These are phyloP conservation scores for Cetoscarus ocellatus DNA, from an alignment of 2,797 vertebrate genomes.

Conservation along the genomic window DNA sequence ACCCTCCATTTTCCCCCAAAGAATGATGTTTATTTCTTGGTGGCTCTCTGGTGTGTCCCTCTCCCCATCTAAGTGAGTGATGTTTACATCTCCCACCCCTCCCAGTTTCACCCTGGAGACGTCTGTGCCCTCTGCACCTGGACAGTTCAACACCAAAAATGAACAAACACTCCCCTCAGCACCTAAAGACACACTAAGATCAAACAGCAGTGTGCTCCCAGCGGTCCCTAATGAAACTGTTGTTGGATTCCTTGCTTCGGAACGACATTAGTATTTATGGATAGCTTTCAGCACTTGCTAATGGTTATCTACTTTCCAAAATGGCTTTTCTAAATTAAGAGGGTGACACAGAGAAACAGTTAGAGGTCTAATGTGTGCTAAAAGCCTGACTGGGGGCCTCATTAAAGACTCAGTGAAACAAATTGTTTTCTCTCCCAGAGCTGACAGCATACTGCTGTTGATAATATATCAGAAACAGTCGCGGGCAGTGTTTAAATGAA, in stretches of 20 bases:
- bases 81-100: constrained; percentile 75
- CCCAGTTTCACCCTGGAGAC: constrained; percentile 66
- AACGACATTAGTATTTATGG: constrained; percentile 62
- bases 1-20: constrained; percentile 65
- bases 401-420: constrained; percentile 57
- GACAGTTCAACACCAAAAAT: constrained; percentile 67
- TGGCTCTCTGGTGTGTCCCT: constrained; percentile 53
- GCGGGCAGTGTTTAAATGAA: constrained; percentile 35
- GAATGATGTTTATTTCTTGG: constrained; percentile 77
- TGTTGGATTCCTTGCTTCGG: constrained; percentile 50
- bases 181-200: constrained; percentile 50
- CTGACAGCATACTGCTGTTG: constrained; percentile 39
- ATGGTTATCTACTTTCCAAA: constrained; percentile 71
- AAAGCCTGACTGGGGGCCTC: constrained; percentile 52
- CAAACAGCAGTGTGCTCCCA: constrained; percentile 40
- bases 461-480: constrained; percentile 48
- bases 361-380: constrained; percentile 60
- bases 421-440: constrained; percentile 49
- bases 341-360: constrained; percentile 55
- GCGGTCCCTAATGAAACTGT: constrained; percentile 60
- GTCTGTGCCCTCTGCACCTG: constrained; percentile 64
- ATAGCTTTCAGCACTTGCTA: constrained; percentile 57
- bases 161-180: constrained; percentile 46
- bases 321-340: constrained; percentile 70
- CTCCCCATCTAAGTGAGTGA: constrained; percentile 52